Base-by-base conservation (phyloP, 2,888 invertebrate species). In the Lottia gigantea region DNA sequence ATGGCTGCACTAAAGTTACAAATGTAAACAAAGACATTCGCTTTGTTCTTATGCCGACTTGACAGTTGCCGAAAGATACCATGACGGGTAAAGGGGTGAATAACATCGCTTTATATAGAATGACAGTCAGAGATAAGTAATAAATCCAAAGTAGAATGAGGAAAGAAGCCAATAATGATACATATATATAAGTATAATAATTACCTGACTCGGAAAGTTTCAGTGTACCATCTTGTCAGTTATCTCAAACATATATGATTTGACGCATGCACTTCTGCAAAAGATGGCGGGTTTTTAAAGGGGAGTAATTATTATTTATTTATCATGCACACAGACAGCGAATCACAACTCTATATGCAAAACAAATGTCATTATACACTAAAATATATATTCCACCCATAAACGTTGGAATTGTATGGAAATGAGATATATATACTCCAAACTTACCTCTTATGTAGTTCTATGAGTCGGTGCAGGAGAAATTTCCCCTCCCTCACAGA, bases 21-120 rank as follows among this genome's bases (percentile, higher is more conserved):
- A 68, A 61, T 62, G 68, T 68, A 68, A 68, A 68, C 68, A 68
- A 68, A 68, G 68, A 68, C 64, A 46, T 40, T 68, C 31, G 68
- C 68, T 68, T 68, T 68, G 68, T 68, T 68, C 68, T 68, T 47
- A 25, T 63, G 46, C 40, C 23, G 31, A 31, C 62, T 62, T 68
- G 68, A 68, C 68, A 68, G 47, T 47, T 68, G 68, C 64, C 68
- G 62, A 46, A 31, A 40, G 23, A 63, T 55, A 23, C 55, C 23
- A 40, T 40, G 40, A 40, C 40, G 40, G 40, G 40, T 40, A 40
- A 40, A 40, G 40, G 40, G 40, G 40, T 40, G 40, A 40, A 40
- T 40, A 40, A 40, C 40, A 40, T 40, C 40, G 40, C 40, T 40
- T 40, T 8, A 8, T 40, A 40, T 40, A 40, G 40, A 40, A 40